These are phyloP conservation scores for Pedetes capensis DNA, from an alignment of 2,113 vertebrate species.

Conservation along the genomic window DNA sequence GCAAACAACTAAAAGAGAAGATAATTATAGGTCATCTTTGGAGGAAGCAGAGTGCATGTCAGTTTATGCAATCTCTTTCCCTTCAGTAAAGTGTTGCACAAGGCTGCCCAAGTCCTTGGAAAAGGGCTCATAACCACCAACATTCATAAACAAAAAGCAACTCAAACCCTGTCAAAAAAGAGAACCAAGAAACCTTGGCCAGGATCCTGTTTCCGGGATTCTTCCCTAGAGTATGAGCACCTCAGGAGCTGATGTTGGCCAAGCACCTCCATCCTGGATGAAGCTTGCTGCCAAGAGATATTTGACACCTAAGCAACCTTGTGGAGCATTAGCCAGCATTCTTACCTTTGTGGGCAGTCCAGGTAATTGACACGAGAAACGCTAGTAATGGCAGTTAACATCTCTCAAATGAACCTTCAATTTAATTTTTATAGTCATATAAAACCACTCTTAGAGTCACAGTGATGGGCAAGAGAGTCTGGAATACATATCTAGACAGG, in stretches of 20 bases:
- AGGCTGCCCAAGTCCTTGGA: not conserved
- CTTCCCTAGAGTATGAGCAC: not conserved
- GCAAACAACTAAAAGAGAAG: not conserved
- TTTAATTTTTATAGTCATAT: not conserved
- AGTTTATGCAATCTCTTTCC: not conserved
- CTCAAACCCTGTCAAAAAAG: not conserved
- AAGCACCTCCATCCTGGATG: not conserved
- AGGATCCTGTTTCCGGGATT: not conserved
- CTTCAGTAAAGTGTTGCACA: not conserved
- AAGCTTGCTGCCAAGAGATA: not conserved
- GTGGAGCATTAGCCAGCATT: not conserved
- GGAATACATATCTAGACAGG: not conserved
- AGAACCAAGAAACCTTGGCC: not conserved
- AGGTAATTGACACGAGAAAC: not conserved
- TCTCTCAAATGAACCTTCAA: not conserved
- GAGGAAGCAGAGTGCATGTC: not conserved
- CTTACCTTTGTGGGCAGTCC: not conserved
- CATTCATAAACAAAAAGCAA: not conserved
- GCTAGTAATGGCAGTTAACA: not conserved
- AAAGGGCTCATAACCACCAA: not conserved
- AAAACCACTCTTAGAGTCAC: not conserved
- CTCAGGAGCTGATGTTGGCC: not conserved
- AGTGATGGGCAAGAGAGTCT: constrained; percentile 6
- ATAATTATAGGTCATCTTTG: not conserved
- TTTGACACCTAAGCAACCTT: not conserved